Percentiles rank a stretch among this genome's conserved stretches.
Evolutionary conservation across 2,888 invertebrate genomes (phyloP).

Genomic region (Acholoe squamosa): DNA sequence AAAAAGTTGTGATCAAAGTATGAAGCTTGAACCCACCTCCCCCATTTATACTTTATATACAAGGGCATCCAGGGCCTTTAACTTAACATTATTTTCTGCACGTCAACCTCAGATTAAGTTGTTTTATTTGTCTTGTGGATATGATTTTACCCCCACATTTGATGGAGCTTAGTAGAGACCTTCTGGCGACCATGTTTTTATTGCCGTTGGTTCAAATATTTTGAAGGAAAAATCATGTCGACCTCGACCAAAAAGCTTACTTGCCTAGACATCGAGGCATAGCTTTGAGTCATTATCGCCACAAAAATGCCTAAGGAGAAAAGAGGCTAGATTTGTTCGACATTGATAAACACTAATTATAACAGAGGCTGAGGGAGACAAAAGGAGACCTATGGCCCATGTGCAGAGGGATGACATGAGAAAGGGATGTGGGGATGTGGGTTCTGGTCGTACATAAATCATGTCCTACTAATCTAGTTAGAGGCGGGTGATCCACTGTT

Average conservation of each 20-base stretch:
- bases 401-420: background rate
- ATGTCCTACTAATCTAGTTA: background rate
- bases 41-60: too few species aligned
- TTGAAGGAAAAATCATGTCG: background rate
- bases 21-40: too few species aligned
- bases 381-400: conserved; percentile 16
- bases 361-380: background rate
- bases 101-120: too few species aligned
- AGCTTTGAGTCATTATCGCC: background rate
- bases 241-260: conserved; percentile 7
- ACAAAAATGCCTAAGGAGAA: background rate
- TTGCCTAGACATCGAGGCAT: conserved; percentile 4
- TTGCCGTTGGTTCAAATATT: too few species aligned
- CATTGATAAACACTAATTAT: conserved; percentile 12
- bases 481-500: background rate
- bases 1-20: too few species aligned
- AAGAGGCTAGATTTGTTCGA: background rate
- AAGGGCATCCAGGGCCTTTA: too few species aligned
- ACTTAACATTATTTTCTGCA: too few species aligned
- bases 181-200: too few species aligned
- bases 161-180: too few species aligned
- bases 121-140: too few species aligned
- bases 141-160: too few species aligned
- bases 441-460: conserved; percentile 3
- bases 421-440: background rate